Evolutionary conservation across 2,797 vertebrate genomes (phyloP).

Genomic region (Cyclura pinguis): DNA sequence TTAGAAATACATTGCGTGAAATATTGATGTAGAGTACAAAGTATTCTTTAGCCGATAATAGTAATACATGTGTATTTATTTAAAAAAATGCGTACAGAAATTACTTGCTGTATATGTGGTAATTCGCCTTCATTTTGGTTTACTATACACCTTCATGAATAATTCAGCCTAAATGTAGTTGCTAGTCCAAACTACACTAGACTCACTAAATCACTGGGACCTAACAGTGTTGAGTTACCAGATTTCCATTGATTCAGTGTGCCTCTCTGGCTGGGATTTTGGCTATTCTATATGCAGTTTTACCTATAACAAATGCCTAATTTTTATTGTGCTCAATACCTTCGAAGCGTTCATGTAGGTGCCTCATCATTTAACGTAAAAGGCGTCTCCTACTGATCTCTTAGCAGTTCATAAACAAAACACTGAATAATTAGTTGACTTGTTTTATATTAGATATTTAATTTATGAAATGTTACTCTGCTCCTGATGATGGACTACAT

Average conservation of each 20-base stretch:
- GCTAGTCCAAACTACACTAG: too few relatives aligned
- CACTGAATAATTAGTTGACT: constrained; percentile 75
- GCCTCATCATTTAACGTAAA: constrained; percentile 67
- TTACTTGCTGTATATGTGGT: constrained; percentile 39
- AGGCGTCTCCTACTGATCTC: constrained; percentile 59
- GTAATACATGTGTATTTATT: constrained; percentile 38
- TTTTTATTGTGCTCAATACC: constrained; percentile 39
- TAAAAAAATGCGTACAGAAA: constrained; percentile 20
- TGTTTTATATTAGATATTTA: constrained; percentile 75
- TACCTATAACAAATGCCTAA: constrained; percentile 36
- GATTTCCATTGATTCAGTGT: too few relatives aligned
- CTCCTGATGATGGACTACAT: constrained; percentile 77
- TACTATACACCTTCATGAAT: constrained; percentile 41
- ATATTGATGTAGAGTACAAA: constrained; percentile 10
- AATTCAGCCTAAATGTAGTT: constrained; percentile 28
- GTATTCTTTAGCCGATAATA: constrained; percentile 31
- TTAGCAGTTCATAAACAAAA: constrained; percentile 73
- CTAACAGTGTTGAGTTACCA: too few relatives aligned
- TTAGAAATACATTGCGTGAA: not conserved
- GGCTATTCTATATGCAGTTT: not conserved
- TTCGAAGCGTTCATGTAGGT: constrained; percentile 54
- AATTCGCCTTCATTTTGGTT: constrained; percentile 14
- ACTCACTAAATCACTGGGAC: too few relatives aligned
- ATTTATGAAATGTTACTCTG: constrained; percentile 80
- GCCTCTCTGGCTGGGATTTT: too few relatives aligned